Base-by-base conservation (phyloP, 2,888 invertebrate genomes). In the Thereva unica region DNA sequence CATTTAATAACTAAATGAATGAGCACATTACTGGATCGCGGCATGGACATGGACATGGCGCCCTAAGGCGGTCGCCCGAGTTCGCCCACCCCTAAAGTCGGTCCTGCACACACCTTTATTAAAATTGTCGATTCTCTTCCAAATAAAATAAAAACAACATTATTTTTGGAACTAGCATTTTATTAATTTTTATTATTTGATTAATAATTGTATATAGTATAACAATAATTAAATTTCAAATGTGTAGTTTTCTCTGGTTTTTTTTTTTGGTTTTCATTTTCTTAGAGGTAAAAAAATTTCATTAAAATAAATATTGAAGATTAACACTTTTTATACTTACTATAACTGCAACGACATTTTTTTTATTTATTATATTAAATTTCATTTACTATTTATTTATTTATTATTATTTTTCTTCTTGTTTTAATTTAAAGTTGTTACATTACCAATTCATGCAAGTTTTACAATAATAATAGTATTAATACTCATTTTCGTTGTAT, bases 401-500 rank as follows among this genome's bases (percentile, higher is more conserved):
- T 23, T 23, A 23, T 23, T 23, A 23, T 23, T 23, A n/a, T 23
- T 23, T 23, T 23, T 23, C 23, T 23, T 23, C 23, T 23, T n/a
- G n/a, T n/a, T 23, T 23, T 23, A 23, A 23, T 23, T 23, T 23
- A 23, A 23, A 23, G 23, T 23, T 23, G 23, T 23, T 23, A 23
- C 23, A 23, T 23, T 23, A 23, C 23, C 23, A 23, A 23, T 23
- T 23, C 23, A 23, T 23, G 23, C 23, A 23, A 23, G 23, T 23
- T 23, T 47, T 37, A 47, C 37, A 50, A 47, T 59, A 59, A 59
- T 59, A 59, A 59, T 59, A 59, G 41, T 23, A 35, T 47, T 59
- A 59, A 59, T 59, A 59, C 57, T 59, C 47, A 59, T 59, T 47
- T 59, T 59, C 57, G 57, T 59, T 59, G 57, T 59, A 59, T 59